Evolutionary conservation across 2,113 vertebrate genomes (phyloP), one percentile per base, ranked within the genome.

Genomic region (Eulemur macaco): DNA sequence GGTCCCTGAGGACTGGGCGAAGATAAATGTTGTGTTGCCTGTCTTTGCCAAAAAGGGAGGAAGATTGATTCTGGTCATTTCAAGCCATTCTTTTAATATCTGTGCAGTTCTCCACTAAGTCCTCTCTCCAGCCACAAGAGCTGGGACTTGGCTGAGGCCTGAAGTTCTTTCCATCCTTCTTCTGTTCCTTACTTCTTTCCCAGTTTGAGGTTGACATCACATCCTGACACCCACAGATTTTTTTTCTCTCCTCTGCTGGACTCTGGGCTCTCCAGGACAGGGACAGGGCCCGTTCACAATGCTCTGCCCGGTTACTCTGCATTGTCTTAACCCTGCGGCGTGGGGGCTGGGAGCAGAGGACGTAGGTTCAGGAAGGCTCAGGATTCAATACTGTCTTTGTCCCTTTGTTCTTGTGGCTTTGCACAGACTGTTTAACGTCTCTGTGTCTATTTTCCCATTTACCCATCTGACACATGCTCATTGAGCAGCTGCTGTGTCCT

Each of bases 51-150:
- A 80, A 91, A 78, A 10, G 31, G 21, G 50, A 91, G 50, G 69
- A 84, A 96, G 89, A 95, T 87, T 92, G 76, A 89, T 86, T 77
- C 50, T 85, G 76, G 64, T 56, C 96, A 74, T 82, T 83, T 92
- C 73, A 85, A 93, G 89, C 73, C 2, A 0, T 86, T 96, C 83
- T 97, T 97, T 97, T 96, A 96, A 81, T 92, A 96, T 93, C 94
- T 89, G 83, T 86, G 69, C 89, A 97, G 66, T 52, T 77, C 64
- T 86, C 58, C 74, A 47, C 64, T 2, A 8, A 71, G 56, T 66
- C 74, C 47, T 89, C 69, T 54, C 66, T 82, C 42, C 14, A 17
- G 37, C 37, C 74, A 8, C 13, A 12, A 58, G 37, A 1, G 31
- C 80, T 54, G 31, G 83, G 80, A 17, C 17, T 60, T 42, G 1